phyloP scores from a whole-genome alignment of 2,888 invertebrate genomes.

The Pyrrhia umbra region DNA sequence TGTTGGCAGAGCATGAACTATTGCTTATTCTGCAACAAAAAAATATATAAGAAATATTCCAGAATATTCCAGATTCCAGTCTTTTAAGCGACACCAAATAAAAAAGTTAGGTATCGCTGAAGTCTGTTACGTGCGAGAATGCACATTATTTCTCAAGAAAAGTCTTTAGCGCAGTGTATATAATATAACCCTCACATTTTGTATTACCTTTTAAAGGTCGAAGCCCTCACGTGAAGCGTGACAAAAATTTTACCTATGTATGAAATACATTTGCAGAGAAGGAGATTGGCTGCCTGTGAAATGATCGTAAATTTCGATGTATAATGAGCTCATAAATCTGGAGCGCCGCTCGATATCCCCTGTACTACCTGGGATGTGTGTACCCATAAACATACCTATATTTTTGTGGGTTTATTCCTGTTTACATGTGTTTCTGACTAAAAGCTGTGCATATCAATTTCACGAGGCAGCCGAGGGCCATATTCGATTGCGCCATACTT shows the following conservation, averaged over 20 bases:
- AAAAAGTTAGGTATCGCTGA: slow-evolving; percentile 14
- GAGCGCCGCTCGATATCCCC: slow-evolving; percentile 50
- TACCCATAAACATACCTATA: slow-evolving; percentile 39
- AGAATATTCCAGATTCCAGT: slow-evolving; percentile 14
- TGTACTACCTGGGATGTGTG: slow-evolving; percentile 39
- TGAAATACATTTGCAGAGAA: slow-evolving; percentile 52
- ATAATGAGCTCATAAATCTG: slow-evolving; percentile 62
- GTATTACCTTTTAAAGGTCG: slow-evolving; percentile 40
- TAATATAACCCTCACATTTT: slow-evolving; percentile 25
- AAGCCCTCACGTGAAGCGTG: slow-evolving; percentile 40
- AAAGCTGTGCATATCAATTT: slow-evolving; percentile 44
- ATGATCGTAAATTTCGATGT: slow-evolving; percentile 63
- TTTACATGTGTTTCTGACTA: slow-evolving; percentile 48
- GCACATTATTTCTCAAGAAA: slow-evolving; percentile 28
- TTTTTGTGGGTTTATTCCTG: slow-evolving; percentile 42
- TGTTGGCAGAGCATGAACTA: slow-evolving; percentile 48
- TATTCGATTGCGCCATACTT: slow-evolving; percentile 26
- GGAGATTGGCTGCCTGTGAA: slow-evolving; percentile 58
- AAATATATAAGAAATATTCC: slow-evolving; percentile 30
- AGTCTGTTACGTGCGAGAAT: slow-evolving; percentile 4
- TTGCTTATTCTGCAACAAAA: slow-evolving; percentile 40
- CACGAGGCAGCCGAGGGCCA: slow-evolving; percentile 10
- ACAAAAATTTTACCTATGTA: slow-evolving; percentile 55
- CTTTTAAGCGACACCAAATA: slow-evolving; percentile 13
- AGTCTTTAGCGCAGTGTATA: slow-evolving; percentile 6